Evolutionary conservation across 2,113 vertebrate species (phyloP).

Genomic region (Muntiacus muntjak): DNA sequence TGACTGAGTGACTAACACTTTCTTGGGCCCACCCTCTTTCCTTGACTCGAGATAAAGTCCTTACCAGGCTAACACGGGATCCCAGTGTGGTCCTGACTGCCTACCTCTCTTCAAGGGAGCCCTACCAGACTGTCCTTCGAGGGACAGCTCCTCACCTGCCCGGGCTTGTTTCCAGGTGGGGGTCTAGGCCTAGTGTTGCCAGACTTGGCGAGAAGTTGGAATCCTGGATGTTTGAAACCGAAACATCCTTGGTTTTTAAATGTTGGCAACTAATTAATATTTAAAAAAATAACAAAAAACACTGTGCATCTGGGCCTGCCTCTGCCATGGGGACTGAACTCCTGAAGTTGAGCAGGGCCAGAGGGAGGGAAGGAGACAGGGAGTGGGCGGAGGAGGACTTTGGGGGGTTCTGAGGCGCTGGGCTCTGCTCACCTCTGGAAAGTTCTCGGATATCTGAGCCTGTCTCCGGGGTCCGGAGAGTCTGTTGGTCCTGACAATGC

Average conservation of each 20-base stretch:
- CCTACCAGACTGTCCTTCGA: neutral
- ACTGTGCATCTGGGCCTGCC: neutral
- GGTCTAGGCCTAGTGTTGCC: neutral
- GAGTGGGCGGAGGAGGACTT: neutral
- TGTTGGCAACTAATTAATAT: neutral
- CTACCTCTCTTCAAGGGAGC: neutral
- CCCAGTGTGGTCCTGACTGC: fast-evolving
- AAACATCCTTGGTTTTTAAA: neutral
- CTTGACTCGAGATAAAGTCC: neutral
- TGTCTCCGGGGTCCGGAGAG: neutral
- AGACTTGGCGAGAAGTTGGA: neutral
- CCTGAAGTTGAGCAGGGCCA: neutral
- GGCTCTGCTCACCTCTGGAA: neutral
- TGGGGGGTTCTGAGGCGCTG: neutral
- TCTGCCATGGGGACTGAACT: neutral
- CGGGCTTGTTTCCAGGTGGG: neutral
- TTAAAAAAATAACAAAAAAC: neutral
- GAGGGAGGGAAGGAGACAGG: neutral
- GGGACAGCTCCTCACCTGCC: neutral
- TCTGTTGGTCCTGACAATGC: neutral
- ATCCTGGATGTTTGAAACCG: neutral
- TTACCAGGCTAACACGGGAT: neutral
- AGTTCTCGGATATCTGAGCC: neutral
- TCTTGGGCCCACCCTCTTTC: neutral
- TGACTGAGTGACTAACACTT: neutral